A percentile compares a stretch with the other conserved stretches of the same genome.
Evolutionary conservation across 1,140 invertebrate genomes (phyloP).

Genomic region (Pristionchus pacificus): DNA sequence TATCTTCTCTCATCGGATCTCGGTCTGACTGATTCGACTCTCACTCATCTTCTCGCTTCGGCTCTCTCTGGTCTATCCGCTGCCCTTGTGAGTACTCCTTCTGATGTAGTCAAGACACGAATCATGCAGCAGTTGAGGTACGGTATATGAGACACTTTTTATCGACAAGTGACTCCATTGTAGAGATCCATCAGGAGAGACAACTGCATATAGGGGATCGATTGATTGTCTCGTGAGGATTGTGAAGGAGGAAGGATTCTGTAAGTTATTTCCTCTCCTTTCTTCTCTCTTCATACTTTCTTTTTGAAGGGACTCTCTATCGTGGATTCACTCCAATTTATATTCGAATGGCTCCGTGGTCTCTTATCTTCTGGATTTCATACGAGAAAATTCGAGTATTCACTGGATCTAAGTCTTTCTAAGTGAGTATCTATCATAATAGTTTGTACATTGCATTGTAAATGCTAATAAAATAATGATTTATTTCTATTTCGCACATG

Average conservation of each 20-base stretch:
- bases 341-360: conserved; percentile 68
- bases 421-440: no score
- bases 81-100: conserved; percentile 79
- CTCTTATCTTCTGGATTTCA: conserved; percentile 69
- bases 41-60: neutral
- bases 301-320: conserved; percentile 62
- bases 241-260: conserved; percentile 79
- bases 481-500: no score
- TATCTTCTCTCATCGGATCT: neutral
- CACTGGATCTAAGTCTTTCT: conserved; percentile 65
- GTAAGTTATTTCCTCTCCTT: conserved; percentile 65
- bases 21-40: neutral
- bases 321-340: conserved; percentile 92
- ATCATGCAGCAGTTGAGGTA: conserved; percentile 89
- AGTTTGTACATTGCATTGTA: no score
- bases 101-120: conserved; percentile 84
- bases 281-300: neutral
- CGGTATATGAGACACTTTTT: no score
- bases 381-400: conserved; percentile 68
- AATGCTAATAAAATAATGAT: no score
- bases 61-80: conserved; percentile 70
- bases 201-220: conserved; percentile 64
- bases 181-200: neutral
- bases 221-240: conserved; percentile 82
- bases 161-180: no score